Evolutionary conservation across 2,797 vertebrate species (phyloP).

Genomic region (Spinus pinus): DNA sequence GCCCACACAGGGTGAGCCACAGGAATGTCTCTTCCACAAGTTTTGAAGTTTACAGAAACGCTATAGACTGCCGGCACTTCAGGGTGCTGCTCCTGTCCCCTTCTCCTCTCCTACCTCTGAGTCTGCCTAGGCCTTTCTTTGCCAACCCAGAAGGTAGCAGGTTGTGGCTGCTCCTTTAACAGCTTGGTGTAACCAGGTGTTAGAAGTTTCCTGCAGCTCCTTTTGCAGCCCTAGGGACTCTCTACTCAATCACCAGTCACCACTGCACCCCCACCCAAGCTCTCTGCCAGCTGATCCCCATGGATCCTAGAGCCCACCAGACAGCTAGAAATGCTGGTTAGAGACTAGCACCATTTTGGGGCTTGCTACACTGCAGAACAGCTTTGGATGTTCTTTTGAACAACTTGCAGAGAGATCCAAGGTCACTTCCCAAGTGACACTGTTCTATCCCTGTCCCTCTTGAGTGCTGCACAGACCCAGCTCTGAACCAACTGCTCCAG

Average conservation of each 20-base stretch:
- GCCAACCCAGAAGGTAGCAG: not conserved
- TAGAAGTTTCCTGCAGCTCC: not conserved
- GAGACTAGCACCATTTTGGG: not conserved
- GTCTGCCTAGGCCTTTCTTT: too few relatives aligned
- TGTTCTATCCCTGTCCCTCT: not conserved
- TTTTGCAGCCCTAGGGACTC: not conserved
- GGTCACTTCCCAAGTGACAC: not conserved
- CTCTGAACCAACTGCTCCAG: not conserved
- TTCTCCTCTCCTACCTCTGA: not conserved
- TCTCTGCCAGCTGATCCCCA: not conserved
- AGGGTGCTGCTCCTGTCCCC: not conserved
- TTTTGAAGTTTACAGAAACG: not conserved
- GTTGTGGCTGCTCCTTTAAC: not conserved
- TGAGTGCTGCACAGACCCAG: not conserved
- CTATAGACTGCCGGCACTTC: not conserved
- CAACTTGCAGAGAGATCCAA: not conserved
- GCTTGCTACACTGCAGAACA: not conserved
- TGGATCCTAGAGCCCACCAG: not conserved
- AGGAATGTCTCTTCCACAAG: not conserved
- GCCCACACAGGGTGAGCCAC: not conserved
- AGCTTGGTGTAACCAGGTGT: fast-evolving
- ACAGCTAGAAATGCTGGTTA: not conserved
- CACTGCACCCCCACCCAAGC: not conserved
- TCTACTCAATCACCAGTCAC: not conserved
- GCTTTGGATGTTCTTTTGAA: not conserved